Evolutionary conservation across 1,140 invertebrate genomes (phyloP).

Genomic region (Macrostomum lignano): DNA sequence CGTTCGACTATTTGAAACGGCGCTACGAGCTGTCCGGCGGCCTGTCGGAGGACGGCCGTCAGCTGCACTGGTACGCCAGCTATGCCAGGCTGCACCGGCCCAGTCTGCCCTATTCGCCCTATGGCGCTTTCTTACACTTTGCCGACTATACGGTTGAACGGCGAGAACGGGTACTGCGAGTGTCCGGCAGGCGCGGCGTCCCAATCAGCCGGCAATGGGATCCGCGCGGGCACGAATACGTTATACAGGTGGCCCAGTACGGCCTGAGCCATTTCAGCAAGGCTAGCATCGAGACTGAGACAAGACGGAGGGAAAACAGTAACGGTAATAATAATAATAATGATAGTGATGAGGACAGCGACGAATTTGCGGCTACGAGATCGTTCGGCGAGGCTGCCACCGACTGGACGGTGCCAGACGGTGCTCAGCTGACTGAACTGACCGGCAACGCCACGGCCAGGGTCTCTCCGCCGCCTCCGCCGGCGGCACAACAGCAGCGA

Average conservation of each 20-base stretch:
- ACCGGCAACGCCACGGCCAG: too few species aligned
- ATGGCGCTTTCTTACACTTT: slow-evolving; percentile 61
- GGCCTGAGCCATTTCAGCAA: slow-evolving; percentile 86
- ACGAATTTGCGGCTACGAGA: too few species aligned
- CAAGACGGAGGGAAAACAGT: too few species aligned
- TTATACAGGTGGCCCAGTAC: slow-evolving; percentile 91
- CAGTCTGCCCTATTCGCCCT: slow-evolving; percentile 50
- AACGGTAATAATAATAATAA: too few species aligned
- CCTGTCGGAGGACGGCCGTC: background rate
- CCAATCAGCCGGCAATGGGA: slow-evolving; percentile 84
- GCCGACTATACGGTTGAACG: slow-evolving; percentile 78
- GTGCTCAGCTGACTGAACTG: too few species aligned
- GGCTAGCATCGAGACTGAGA: too few species aligned
- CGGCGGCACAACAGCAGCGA: too few species aligned
- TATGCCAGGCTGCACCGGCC: slow-evolving; percentile 58
- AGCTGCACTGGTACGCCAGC: slow-evolving; percentile 63
- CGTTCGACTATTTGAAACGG: slow-evolving; percentile 58
- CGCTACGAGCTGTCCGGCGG: slow-evolving; percentile 52
- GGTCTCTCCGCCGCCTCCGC: too few species aligned
- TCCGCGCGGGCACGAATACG: slow-evolving; percentile 59
- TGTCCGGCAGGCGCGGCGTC: too few species aligned
- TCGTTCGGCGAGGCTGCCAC: too few species aligned
- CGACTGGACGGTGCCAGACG: too few species aligned
- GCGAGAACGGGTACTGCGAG: slow-evolving; percentile 53
- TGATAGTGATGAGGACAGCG: too few species aligned